Evolutionary conservation across 2,797 vertebrate species (phyloP), one percentile per base, ranked within the genome.

Genomic region (Cirrhinus mrigala): DNA sequence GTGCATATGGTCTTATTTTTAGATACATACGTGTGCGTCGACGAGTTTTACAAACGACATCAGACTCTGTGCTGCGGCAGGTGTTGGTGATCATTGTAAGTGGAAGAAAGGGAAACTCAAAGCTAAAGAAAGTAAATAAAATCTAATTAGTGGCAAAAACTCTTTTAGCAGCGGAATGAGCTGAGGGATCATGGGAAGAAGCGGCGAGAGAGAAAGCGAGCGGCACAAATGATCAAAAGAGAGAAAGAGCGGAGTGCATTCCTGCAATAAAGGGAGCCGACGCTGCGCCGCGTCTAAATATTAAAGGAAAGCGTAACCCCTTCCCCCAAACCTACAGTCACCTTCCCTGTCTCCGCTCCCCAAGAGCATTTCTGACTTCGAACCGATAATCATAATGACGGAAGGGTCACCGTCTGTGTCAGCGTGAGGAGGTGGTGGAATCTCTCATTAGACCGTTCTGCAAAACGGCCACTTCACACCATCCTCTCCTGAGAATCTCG

Each of bases 111-210:
- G 58, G 50, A 18, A 15, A 48, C 50, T 58, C 76, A 66, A 48
- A 71, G 50, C 58, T 54, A 68, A 80, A 64, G 33, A 82, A 77
- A 73, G 88, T 87, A 85, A 89, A 89, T 85, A 78, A 75, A 84
- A 85, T 69, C 33, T 68, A 87, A 87, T 89, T 87, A 89, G 83
- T 62, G 12, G 84, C 54, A 81, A 84, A 79, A 79, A 84, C 62
- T 84, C 52, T 74, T 84, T 60, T 44, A 87, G 29, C 76, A 68
- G 48, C 6, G 24, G 52, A 79, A 85, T 79, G 66, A 79, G 76
- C 66, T 27, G 54, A 58, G 66, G 64, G 37, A 85, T 70, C 66
- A 50, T 79, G 83, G 76, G 83, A 79, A 58, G 4, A 85, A 60
- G 33, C 9, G 15, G 18, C 0, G 29, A 82, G 52, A 24, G 18